phyloP scores from a whole-genome alignment of 2,888 invertebrate genomes.

The Drosophila infuscata region DNA sequence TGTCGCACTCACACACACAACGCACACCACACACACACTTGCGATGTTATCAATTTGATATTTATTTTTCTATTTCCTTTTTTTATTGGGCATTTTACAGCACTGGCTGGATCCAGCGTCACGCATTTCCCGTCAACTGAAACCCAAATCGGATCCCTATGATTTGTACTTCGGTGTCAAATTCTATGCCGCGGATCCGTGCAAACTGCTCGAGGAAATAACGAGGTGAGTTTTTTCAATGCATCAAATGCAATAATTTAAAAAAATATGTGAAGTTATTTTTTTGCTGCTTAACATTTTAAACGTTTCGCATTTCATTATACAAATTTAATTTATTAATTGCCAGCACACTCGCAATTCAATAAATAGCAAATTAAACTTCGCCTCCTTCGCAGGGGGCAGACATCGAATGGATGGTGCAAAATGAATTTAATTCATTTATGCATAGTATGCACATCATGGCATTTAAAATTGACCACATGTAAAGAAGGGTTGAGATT shows the following conservation, averaged over 20 bases:
- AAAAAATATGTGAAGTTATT: neutral
- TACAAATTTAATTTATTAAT: slow-evolving; percentile 73
- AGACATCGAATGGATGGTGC: slow-evolving; percentile 72
- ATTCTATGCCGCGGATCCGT: slow-evolving; percentile 98
- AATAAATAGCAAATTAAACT: slow-evolving; percentile 71
- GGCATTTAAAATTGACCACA: slow-evolving; percentile 59
- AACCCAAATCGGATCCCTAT: slow-evolving; percentile 89
- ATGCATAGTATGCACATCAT: slow-evolving; percentile 49
- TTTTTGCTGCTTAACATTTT: slow-evolving; percentile 18
- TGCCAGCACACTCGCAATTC: slow-evolving; percentile 55
- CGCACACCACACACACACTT: slow-evolving; percentile 5
- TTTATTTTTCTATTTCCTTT: slow-evolving; percentile 26
- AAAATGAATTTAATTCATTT: slow-evolving; percentile 70
- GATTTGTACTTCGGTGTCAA: slow-evolving; percentile 98
- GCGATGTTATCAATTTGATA: slow-evolving; percentile 40
- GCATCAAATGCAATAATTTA: neutral
- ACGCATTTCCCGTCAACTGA: slow-evolving; percentile 94
- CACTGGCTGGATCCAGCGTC: slow-evolving; percentile 98
- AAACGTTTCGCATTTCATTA: slow-evolving; percentile 54
- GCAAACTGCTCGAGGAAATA: slow-evolving; percentile 97
- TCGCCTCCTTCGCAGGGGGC: slow-evolving; percentile 16
- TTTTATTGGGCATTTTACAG: slow-evolving; percentile 85
- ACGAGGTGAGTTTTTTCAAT: slow-evolving; percentile 89
- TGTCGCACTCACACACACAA: slow-evolving; percentile 13
- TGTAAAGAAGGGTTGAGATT: neutral